Conservation (phyloP, 2,888 invertebrate species). For the Stictocephala bisonia region DNA sequence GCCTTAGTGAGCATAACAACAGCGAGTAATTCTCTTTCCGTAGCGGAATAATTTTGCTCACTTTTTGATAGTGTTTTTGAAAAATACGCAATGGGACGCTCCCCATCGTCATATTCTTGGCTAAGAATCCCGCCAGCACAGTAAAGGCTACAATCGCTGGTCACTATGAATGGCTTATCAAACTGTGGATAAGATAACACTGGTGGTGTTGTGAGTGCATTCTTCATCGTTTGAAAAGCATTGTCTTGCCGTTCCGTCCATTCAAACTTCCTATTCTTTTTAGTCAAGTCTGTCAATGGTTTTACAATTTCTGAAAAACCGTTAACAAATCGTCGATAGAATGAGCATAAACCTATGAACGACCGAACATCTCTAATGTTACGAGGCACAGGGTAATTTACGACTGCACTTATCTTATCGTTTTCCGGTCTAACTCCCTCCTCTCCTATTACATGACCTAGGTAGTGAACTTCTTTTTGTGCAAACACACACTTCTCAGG, state of each 20-base stretch:
- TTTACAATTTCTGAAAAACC: conserved; percentile 27
- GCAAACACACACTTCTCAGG: conserved; percentile 5
- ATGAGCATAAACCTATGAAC: conserved; percentile 22
- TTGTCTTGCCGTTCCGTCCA: conserved; percentile 43
- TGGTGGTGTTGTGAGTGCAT: conserved; percentile 38
- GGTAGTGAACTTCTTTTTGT: background rate
- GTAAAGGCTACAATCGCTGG: conserved; percentile 40
- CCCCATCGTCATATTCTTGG: conserved; percentile 33
- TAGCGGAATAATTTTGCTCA: conserved; percentile 39
- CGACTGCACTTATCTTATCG: background rate
- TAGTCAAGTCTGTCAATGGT: conserved; percentile 7
- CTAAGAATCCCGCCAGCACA: conserved; percentile 30
- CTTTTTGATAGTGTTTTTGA: conserved; percentile 20
- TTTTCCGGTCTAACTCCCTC: background rate
- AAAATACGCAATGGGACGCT: conserved; percentile 33
- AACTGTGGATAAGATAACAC: conserved; percentile 54
- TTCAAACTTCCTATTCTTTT: conserved; percentile 3
- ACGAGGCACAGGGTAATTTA: background rate
- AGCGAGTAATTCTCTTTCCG: conserved; percentile 33
- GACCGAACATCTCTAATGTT: conserved; percentile 29
- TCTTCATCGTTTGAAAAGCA: conserved; percentile 48
- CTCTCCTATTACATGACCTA: conserved; percentile 2
- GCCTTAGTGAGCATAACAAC: conserved; percentile 14
- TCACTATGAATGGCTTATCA: conserved; percentile 39
- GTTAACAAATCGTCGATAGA: conserved; percentile 24